These are phyloP conservation scores for Neoniphon sammara DNA, from an alignment of 2,797 vertebrate genomes.

Conservation along the genomic window DNA sequence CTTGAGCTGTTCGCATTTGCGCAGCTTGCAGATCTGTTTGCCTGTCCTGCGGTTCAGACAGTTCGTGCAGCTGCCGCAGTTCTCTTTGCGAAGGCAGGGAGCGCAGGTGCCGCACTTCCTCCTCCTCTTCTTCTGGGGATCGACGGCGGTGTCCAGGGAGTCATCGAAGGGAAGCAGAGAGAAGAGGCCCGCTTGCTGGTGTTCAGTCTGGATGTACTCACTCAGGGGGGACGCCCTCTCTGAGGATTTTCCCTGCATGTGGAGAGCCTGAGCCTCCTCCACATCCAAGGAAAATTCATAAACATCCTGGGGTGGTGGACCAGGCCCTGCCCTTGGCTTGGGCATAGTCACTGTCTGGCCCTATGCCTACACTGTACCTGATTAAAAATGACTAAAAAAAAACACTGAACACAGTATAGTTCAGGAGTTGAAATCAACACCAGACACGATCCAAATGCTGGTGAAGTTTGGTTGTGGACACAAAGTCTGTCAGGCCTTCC, in stretches of 20 bases:
- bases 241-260: conserved; percentile 50
- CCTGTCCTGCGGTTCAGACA: conserved; percentile 89
- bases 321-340: conserved; percentile 51
- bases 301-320: conserved; percentile 61
- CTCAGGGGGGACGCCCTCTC: conserved; percentile 76
- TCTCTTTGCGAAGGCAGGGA: conserved; percentile 86
- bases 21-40: conserved; percentile 92
- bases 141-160: conserved; percentile 36
- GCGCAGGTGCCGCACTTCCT: conserved; percentile 87
- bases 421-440: conserved; percentile 27
- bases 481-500: conserved; percentile 10
- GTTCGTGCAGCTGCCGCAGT: conserved; percentile 88
- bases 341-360: conserved; percentile 68
- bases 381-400: conserved; percentile 7
- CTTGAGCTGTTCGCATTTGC: conserved; percentile 90
- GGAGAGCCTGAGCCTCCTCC: conserved; percentile 68
- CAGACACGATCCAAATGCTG: neutral
- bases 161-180: conserved; percentile 54
- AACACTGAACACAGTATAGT: neutral
- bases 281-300: conserved; percentile 69
- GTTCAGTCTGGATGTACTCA: conserved; percentile 81
- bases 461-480: neutral
- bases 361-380: conserved; percentile 28
- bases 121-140: conserved; percentile 84
- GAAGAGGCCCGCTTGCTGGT: conserved; percentile 82